These are phyloP conservation scores for Thamnophis sirtalis DNA, from an alignment of 2,113 vertebrate species.

Conservation along the genomic window DNA sequence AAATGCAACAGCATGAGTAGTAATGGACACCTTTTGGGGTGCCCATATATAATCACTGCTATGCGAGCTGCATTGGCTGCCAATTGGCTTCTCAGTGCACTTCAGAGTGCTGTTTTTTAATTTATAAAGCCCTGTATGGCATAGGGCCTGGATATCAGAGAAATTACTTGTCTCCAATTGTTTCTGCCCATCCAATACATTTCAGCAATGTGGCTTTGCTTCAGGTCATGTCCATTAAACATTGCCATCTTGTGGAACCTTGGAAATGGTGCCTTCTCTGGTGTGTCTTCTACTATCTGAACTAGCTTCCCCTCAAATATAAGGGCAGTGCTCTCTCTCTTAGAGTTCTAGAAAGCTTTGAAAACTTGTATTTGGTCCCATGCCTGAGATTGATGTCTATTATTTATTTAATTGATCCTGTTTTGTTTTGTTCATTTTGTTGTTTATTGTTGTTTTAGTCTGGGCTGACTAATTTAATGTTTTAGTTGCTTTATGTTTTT, in stretches of 20 bases:
- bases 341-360: neutral
- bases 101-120: neutral
- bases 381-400: neutral
- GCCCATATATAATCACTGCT: neutral
- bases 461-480: neutral
- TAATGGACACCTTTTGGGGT: too few species aligned
- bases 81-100: neutral
- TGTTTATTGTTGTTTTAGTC: neutral
- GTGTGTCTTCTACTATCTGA: neutral
- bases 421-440: neutral
- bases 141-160: neutral
- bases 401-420: neutral
- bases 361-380: neutral
- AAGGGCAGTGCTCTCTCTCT: neutral
- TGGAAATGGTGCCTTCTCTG: neutral
- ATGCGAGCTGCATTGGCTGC: neutral
- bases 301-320: neutral
- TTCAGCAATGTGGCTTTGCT: neutral
- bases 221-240: neutral
- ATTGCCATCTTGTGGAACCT: neutral
- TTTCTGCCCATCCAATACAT: neutral
- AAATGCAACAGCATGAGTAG: too few species aligned
- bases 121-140: neutral
- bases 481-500: neutral
- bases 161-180: neutral